Evolutionary conservation across 2,797 vertebrate species (phyloP), one percentile per base, ranked within the genome.

Genomic region (Melanotaenia pygmaea): DNA sequence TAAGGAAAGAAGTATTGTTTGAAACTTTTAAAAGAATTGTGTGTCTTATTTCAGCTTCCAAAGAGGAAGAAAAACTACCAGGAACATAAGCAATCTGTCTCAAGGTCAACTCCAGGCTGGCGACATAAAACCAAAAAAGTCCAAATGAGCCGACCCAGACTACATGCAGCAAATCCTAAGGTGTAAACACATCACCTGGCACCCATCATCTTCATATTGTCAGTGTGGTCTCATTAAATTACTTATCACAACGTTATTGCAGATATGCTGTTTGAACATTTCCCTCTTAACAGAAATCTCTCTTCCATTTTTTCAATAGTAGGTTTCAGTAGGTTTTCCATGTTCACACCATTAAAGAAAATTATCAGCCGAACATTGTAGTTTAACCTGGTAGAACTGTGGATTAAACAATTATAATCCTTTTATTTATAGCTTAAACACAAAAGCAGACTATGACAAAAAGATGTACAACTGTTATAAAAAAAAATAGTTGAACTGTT

Each of bases 41-140:
- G 8, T 4, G 24, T 14, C 32, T 12, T 13, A 3, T 43, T 43
- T 43, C 16, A 43, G 14, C 4, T 16, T 38, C 12, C 12, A 14
- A 72, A 95, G 64, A 58, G 88, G 91, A 93, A 92, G 80, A 64
- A 94, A 84, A 95, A 94, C 80, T 92, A 94, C 0, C 84, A 94
- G 74, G 59, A 94, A 95, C 20, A 88, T 92, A 65, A 88, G 77
- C 14, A 94, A 80, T 2, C 67, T 94, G 77, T 84, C 70, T 0
- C 90, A 93, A 68, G 88, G 89, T 35, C 88, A 79, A 63, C 70
- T 69, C 18, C 90, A 85, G 60, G 86, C 79, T 73, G 91, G 91
- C 24, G 87, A 87, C 0, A 76, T 81, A 20, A 56, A 91, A 72
- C 86, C 89, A 11, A 87, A 82, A 0, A 4, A 56, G 80, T 0